phyloP scores from a whole-genome alignment of 2,797 vertebrate species.

The Eulemur coronatus region DNA sequence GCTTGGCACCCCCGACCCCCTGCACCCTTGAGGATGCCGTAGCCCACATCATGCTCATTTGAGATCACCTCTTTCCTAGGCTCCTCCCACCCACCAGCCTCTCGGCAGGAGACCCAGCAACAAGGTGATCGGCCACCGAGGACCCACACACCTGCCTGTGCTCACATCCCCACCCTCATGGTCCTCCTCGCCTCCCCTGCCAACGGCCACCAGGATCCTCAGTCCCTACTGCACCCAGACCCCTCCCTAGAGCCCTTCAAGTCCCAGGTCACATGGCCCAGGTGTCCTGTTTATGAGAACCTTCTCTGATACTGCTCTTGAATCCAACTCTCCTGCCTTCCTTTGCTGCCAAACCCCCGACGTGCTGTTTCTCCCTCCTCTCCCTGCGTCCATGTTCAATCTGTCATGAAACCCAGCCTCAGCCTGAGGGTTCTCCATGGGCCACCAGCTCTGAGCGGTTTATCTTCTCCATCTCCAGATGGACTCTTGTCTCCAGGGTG shows the following conservation, averaged over 20 bases:
- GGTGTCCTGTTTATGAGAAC: accelerated
- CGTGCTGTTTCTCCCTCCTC: neutral
- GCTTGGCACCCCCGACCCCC: neutral
- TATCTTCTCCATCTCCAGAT: neutral
- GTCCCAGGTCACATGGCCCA: neutral
- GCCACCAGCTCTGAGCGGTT: neutral
- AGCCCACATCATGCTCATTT: accelerated
- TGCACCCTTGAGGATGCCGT: accelerated
- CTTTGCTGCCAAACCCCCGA: neutral
- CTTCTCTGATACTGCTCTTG: neutral
- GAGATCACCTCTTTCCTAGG: neutral
- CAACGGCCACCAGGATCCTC: neutral
- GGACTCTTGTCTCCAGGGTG: neutral
- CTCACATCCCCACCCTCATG: accelerated
- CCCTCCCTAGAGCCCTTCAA: too few species aligned
- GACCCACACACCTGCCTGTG: neutral
- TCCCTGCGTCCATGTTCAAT: neutral
- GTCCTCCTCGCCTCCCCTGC: accelerated
- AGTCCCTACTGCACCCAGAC: neutral
- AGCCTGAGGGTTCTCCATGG: accelerated
- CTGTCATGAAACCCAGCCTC: too few species aligned
- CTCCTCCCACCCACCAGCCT: neutral
- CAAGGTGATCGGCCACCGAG: accelerated
- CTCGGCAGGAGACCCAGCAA: neutral
- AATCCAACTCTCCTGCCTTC: neutral